Percentiles rank a stretch among this genome's conserved stretches.
phyloP scores from a whole-genome alignment of 2,113 vertebrate species.

The western clawed frog (Xenopus tropicalis) region DNA sequence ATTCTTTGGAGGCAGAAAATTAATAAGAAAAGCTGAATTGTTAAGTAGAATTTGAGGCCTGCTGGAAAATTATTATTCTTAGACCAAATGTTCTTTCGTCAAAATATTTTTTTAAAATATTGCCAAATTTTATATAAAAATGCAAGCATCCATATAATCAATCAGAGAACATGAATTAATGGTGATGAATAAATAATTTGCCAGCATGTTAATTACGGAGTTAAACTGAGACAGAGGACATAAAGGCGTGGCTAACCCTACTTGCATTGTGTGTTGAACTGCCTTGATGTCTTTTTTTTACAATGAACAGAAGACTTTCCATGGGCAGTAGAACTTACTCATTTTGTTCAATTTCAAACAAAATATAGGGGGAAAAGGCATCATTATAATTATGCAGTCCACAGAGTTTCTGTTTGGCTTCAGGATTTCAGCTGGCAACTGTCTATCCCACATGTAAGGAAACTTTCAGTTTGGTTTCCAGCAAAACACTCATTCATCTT shows the following conservation, averaged over 20 bases:
- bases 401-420: constrained; percentile 17
- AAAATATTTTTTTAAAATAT: no score
- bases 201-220: not conserved
- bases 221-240: not conserved
- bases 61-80: no score
- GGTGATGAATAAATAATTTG: not conserved
- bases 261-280: not conserved
- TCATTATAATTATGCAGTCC: constrained; percentile 1
- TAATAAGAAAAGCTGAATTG: no score
- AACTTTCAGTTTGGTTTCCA: not conserved
- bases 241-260: not conserved
- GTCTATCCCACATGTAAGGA: constrained; percentile 18
- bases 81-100: no score
- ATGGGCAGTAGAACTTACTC: constrained; percentile 3
- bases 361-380: constrained; percentile 1
- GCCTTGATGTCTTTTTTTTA: constrained; percentile 9
- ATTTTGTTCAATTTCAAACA: constrained; percentile 17
- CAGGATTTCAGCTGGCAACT: constrained; percentile 3
- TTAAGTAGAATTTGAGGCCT: no score
- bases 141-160: no score
- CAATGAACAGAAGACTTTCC: constrained; percentile 6
- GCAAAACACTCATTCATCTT: not conserved
- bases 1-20: not conserved
- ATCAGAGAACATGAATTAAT: no score
- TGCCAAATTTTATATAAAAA: no score